These are phyloP conservation scores for Pseudopleuronectes americanus DNA, from an alignment of 2,797 vertebrate species.

Conservation along the genomic window DNA sequence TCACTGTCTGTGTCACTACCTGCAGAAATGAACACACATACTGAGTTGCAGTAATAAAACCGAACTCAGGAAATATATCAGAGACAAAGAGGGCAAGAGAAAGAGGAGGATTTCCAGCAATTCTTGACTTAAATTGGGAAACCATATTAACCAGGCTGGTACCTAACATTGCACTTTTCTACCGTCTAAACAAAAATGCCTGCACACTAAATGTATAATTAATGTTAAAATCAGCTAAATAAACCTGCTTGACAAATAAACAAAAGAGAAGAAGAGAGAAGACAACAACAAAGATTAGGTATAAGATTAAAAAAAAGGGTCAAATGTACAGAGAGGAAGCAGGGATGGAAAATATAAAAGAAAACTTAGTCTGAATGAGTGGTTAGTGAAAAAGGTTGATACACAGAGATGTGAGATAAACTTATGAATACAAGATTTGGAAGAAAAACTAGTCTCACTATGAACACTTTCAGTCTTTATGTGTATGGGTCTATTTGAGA, in stretches of 20 bases:
- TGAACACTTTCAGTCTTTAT: too few species aligned
- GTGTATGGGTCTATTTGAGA: neutral
- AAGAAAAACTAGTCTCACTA: too few species aligned
- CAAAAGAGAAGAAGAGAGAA: neutral
- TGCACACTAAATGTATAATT: neutral
- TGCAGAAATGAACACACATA: conserved; percentile 67
- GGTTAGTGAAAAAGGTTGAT: too few species aligned
- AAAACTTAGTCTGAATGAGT: conserved; percentile 60
- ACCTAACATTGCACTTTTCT: neutral
- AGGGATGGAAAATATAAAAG: conserved; percentile 40
- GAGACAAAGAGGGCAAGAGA: neutral
- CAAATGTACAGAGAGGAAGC: neutral
- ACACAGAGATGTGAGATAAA: too few species aligned
- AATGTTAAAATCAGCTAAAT: neutral
- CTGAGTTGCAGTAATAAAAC: neutral
- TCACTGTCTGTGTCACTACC: conserved; percentile 97
- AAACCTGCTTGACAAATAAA: neutral
- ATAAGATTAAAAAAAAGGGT: neutral
- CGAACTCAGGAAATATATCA: neutral
- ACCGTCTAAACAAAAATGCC: neutral
- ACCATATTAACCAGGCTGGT: neutral
- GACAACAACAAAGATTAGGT: neutral
- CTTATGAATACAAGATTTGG: too few species aligned
- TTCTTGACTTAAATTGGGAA: too few species aligned
- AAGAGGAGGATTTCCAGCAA: too few species aligned